Base-by-base conservation (phyloP, 2,113 vertebrate genomes). In the Ancistrus triradiatus region DNA sequence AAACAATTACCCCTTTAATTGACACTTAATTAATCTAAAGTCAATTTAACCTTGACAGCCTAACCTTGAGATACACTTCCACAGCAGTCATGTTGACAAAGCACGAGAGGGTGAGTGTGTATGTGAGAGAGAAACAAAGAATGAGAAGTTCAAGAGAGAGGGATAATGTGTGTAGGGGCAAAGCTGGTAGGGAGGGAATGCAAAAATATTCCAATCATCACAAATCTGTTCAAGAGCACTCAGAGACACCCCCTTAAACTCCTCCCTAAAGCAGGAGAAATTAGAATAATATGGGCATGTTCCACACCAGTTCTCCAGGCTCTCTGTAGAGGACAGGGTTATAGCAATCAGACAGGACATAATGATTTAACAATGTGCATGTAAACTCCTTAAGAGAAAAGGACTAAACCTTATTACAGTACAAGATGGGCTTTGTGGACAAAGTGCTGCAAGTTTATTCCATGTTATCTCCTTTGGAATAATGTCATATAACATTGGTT, bases 21-120 rank as follows among this genome's bases (percentile, higher is more conserved):
- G 86, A 86, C 83, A 86, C 79, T 82, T 87, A 86, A 88, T 89
- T 88, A 81, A 85, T 83, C 82, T 84, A 85, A 87, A 87, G 86
- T 87, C 85, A 87, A 86, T 87, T 86, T 87, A 83, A 84, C 85
- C 82, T 86, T 88, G 84, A 68, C 64, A 59, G 74, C 7, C 40
- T 81, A 68, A 83, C 84, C 84, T 87, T 85, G 76, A 85, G 77
- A 80, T 63, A 55, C 44, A 67, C 21, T 56, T 58, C 25, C n/a
- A 66, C 8, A 14, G 63, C 59, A 53, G 56, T 63, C 47, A 42
- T 38, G 8, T 10, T 27, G 43, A 40, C 6, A 42, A 24, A 51
- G 25, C 58, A 64, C 67, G 67, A 64, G 49, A n/a, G 40, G 31
- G 50, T 35, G 15, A 51, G 28, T 59, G 31, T 66, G 75, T 69